Base-by-base conservation (phyloP, 1,140 invertebrate species). In the Magallana gigas region DNA sequence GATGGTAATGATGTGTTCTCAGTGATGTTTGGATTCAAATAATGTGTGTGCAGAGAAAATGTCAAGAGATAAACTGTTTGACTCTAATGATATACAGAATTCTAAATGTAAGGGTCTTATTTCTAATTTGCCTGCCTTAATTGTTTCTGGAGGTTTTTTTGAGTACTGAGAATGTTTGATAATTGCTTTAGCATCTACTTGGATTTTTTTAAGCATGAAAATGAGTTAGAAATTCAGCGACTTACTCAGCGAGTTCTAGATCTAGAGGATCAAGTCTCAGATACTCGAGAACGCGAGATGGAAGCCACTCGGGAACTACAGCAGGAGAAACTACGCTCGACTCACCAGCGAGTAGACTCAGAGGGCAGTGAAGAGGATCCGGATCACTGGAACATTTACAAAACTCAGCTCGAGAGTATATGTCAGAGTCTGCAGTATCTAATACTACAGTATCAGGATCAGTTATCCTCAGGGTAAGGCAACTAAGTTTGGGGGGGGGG, bases 361-460 rank as follows among this genome's bases (percentile, higher is more conserved):
- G 57, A 59, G 29, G 81, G 48, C 81, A 83, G 57, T 18, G 14
- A 57, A 9, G 81, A 83, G 14, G 57, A 59, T 12, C 9, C 76
- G 5, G 89, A 92, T 60, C 84, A 88, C 14, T 89, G 90, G 76
- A 85, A 86, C 29, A 88, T 90, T 14, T 92, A 91, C 60, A 90
- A 91, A 58, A 89, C 90, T 9, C 91, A 93, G 84, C 88, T 93
- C 6, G 91, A 93, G 82, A 89, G 87, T 60, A 86, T 92, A 6
- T 90, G 92, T 87, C 91, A 93, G 76, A 92, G 91, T 85, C 88
- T 93, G 57, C 91, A 92, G 16, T 89, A 90, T 59, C 87, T 91
- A 4, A 85, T 90, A 18, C 87, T 93, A 29, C 83, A 88, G 36
- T 90, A 91, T 62, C 89, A 90, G 58, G 91, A 93, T 58, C 88